Evolutionary conservation across 2,888 invertebrate species (phyloP), one percentile per base, ranked within the genome.

Genomic region (Dicycla oo): DNA sequence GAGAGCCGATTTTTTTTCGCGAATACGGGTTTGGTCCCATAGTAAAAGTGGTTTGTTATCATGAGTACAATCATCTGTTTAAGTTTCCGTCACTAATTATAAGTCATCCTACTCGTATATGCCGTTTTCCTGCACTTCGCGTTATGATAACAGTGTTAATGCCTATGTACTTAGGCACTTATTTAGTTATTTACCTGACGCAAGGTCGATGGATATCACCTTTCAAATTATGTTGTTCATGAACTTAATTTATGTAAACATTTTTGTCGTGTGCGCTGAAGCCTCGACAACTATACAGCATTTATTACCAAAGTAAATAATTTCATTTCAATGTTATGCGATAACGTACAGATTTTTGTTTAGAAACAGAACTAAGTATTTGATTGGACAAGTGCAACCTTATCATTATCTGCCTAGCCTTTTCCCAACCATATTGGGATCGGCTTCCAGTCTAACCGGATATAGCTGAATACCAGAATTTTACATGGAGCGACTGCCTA

Each of bases 161-260:
- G 67, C 43, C 64, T 69, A 56, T 65, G 62, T 74, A 76, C 64
- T 73, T 79, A 79, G 26, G 11, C 38, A 58, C 34, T 47, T 81
- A 77, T 66, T 71, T 57, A 61, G 76, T 34, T 71, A 76, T 78
- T 75, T 77, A 74, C 77, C 30, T 56, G 34, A n/a, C 45, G 20
- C 86, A 83, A 85, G 84, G 84, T 61, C 73, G 71, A 11, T 64
- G 43, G 69, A 57, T 67, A 73, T 75, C 71, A 77, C 23, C 53
- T 71, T 64, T 64, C 73, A 74, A 83, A 84, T 78, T 83, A 71
- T 74, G 43, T 57, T 69, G 67, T 4, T 54, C 62, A 63, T 56
- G 66, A 67, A 13, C 10, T 73, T 73, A 43, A 69, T 73, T 73
- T 78, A 69, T 65, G 69, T 70, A 77, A 76, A 82, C 43, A 74